A percentile compares a stretch with the other conserved stretches of the same genome.
phyloP scores from a whole-genome alignment of 2,888 invertebrate species.

The Phengaris arion region DNA sequence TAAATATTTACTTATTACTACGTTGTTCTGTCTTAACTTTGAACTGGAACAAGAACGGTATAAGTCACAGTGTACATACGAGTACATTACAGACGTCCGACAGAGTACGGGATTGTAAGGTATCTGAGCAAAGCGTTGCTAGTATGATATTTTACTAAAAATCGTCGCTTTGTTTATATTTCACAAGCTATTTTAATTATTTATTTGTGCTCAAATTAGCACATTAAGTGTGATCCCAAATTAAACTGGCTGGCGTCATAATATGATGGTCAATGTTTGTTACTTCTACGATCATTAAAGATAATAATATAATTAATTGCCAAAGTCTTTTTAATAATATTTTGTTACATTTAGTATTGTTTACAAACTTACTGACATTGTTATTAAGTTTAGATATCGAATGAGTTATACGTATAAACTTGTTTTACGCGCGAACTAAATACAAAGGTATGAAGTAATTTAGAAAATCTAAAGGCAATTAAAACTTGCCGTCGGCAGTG shows the following conservation, averaged over 20 bases:
- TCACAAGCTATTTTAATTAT: not conserved
- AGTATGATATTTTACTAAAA: no score
- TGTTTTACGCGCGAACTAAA: constrained; percentile 11
- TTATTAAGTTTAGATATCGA: not conserved
- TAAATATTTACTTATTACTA: no score
- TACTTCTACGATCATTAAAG: not conserved
- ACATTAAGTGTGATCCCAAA: not conserved
- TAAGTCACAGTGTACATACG: no score
- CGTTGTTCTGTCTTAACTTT: no score
- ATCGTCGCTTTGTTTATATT: not conserved
- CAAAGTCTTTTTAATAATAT: not conserved
- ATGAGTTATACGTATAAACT: not conserved
- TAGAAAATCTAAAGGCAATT: constrained; percentile 25
- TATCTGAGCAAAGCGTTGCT: no score
- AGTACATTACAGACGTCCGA: constrained; percentile 15
- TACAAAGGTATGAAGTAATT: constrained; percentile 4
- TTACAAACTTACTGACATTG: not conserved
- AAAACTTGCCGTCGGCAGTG: constrained; percentile 19
- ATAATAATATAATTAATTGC: not conserved
- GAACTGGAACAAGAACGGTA: no score
- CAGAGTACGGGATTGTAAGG: no score
- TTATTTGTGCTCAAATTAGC: not conserved
- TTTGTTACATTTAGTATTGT: not conserved
- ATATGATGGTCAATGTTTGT: not conserved
- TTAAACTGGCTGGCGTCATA: not conserved